Evolutionary conservation across 1,140 invertebrate genomes (phyloP).

Genomic region (Micrasema minimum): DNA sequence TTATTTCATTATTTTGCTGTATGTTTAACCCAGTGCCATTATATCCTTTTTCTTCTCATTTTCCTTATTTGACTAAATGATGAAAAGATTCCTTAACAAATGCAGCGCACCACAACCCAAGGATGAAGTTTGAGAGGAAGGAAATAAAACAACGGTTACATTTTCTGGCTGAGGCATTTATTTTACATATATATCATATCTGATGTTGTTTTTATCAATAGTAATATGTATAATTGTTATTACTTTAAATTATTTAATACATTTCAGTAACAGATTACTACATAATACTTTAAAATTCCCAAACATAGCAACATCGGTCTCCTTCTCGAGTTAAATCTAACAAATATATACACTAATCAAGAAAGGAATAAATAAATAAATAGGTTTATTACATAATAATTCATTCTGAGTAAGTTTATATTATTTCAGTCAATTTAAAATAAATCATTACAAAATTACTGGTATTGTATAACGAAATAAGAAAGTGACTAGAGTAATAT

Average conservation of each 20-base stretch:
- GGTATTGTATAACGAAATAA: constrained; percentile 14
- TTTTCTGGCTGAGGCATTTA: constrained; percentile 55
- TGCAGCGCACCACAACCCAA: too few species aligned
- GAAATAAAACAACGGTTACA: constrained; percentile 41
- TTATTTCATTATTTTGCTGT: too few species aligned
- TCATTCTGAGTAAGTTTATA: constrained; percentile 30
- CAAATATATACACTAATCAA: constrained; percentile 44
- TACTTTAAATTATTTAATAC: constrained; percentile 53
- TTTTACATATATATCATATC: constrained; percentile 54
- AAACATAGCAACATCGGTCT: constrained; percentile 53
- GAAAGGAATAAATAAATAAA: constrained; percentile 19
- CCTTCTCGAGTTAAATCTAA: constrained; percentile 29
- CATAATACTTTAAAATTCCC: constrained; percentile 54
- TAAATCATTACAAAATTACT: constrained; percentile 12
- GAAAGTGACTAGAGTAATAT: background rate
- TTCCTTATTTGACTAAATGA: too few species aligned
- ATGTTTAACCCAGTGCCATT: too few species aligned
- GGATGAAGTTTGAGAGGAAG: too few species aligned
- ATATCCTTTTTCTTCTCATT: too few species aligned
- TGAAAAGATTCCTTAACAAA: too few species aligned
- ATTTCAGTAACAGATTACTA: constrained; percentile 53
- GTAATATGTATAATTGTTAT: constrained; percentile 53
- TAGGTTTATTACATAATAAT: constrained; percentile 18
- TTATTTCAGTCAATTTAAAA: constrained; percentile 35
- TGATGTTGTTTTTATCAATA: constrained; percentile 54